Evolutionary conservation across 2,888 invertebrate genomes (phyloP).

Genomic region (Eupithecia centaureata): DNA sequence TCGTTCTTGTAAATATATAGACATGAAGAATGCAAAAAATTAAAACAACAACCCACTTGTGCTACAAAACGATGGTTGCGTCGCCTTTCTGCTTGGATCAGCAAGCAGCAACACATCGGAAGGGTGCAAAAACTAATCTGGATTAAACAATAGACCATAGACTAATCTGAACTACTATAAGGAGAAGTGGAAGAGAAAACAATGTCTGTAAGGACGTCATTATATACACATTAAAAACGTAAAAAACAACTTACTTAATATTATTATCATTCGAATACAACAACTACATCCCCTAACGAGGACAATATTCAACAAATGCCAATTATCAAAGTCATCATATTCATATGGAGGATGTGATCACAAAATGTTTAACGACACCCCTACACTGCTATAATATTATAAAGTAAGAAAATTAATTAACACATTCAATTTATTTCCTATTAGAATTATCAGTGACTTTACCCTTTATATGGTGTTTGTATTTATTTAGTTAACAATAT

Average conservation of each 20-base stretch:
- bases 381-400: conserved; percentile 72
- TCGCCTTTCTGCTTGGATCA: conserved; percentile 22
- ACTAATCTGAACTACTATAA: conserved; percentile 70
- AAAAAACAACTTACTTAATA: conserved; percentile 85
- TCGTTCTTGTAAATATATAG: background rate
- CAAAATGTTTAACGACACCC: conserved; percentile 83
- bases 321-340: conserved; percentile 82
- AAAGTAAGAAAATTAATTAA: conserved; percentile 74
- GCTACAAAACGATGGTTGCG: conserved; percentile 14
- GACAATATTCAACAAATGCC: conserved; percentile 82
- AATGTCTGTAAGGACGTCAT: conserved; percentile 75
- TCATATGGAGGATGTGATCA: conserved; percentile 75
- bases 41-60: background rate
- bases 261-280: conserved; percentile 84
- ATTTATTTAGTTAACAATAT: conserved; percentile 56
- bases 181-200: conserved; percentile 75
- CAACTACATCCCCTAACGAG: conserved; percentile 80
- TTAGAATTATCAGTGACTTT: conserved; percentile 57
- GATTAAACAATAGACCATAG: conserved; percentile 69
- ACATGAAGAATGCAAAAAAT: background rate
- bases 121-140: conserved; percentile 61
- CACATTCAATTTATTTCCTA: conserved; percentile 63
- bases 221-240: conserved; percentile 83
- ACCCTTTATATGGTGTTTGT: conserved; percentile 43
- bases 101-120: conserved; percentile 39